Conservation (phyloP, 2,113 vertebrate species). For the Alethe castanea region DNA sequence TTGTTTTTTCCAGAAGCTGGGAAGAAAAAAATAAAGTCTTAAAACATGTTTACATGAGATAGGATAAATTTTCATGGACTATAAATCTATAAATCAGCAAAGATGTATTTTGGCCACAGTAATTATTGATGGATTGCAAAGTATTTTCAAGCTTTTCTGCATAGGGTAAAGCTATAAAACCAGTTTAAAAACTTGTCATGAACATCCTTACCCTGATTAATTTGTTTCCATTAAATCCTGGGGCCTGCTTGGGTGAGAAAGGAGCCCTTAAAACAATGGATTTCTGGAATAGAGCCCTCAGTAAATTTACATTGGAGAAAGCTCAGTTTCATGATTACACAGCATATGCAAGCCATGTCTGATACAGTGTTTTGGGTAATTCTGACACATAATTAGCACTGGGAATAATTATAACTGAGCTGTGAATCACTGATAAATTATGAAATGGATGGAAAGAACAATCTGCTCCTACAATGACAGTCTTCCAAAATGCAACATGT, state of each 20-base stretch:
- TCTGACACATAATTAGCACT: neutral
- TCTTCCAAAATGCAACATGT: neutral
- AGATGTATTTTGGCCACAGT: neutral
- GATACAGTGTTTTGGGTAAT: neutral
- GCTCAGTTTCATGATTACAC: neutral
- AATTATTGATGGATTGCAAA: neutral
- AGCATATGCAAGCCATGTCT: neutral
- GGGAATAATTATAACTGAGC: neutral
- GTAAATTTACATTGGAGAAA: neutral
- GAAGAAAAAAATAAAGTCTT: neutral
- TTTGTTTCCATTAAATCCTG: neutral
- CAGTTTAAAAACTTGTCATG: neutral
- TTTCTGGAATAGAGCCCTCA: neutral
- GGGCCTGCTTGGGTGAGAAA: neutral
- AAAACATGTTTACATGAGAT: neutral
- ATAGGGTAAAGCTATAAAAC: neutral
- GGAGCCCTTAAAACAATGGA: neutral
- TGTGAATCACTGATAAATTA: neutral
- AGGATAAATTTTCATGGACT: neutral
- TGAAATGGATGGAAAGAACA: neutral
- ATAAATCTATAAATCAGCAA: neutral
- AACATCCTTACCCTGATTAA: neutral
- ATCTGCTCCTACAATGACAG: neutral
- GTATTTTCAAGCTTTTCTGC: neutral
- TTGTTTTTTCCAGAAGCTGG: constrained; percentile 89